Evolutionary conservation across 92 coral and sea anemone genomes (phyloP).

Genomic region (Phenganax marumi): DNA sequence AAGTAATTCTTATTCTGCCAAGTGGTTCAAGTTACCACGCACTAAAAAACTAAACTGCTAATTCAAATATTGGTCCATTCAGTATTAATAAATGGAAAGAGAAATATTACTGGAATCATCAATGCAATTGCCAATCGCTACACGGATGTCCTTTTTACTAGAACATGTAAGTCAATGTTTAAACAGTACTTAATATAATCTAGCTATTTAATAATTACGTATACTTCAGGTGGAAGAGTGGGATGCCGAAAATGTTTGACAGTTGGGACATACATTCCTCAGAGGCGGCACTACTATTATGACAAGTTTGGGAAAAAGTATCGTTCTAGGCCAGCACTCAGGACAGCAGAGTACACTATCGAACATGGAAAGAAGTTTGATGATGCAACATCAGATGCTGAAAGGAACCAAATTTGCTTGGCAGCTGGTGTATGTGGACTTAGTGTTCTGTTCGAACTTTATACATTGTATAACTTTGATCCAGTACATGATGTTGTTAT

Average conservation of each 20-base stretch:
- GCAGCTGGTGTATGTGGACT: conserved; percentile 67
- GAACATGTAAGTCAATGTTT: not conserved
- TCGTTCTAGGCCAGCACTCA: conserved; percentile 15
- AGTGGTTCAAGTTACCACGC: too few relatives aligned
- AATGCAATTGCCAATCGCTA: too few relatives aligned
- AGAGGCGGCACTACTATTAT: conserved; percentile 38
- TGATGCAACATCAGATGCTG: conserved; percentile 44
- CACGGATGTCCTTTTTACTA: not conserved
- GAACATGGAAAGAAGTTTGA: conserved; percentile 58
- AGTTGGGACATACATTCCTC: conserved; percentile 1
- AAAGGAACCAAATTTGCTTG: conserved; percentile 37
- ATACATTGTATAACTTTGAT: conserved; percentile 60
- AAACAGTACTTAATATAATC: too few relatives aligned
- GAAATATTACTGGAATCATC: too few relatives aligned
- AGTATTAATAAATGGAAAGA: too few relatives aligned
- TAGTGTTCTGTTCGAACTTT: conserved; percentile 57
- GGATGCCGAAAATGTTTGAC: conserved; percentile 36
- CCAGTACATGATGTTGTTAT: conserved; percentile 65
- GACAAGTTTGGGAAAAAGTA: not conserved
- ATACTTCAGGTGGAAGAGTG: conserved; percentile 46
- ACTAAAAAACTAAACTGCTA: too few relatives aligned
- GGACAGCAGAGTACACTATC: conserved; percentile 54
- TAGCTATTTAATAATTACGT: not conserved
- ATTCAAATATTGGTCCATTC: too few relatives aligned
- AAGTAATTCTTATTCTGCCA: too few relatives aligned